These are phyloP conservation scores for Eurois occulta DNA, from an alignment of 2,888 invertebrate species.

Conservation along the genomic window DNA sequence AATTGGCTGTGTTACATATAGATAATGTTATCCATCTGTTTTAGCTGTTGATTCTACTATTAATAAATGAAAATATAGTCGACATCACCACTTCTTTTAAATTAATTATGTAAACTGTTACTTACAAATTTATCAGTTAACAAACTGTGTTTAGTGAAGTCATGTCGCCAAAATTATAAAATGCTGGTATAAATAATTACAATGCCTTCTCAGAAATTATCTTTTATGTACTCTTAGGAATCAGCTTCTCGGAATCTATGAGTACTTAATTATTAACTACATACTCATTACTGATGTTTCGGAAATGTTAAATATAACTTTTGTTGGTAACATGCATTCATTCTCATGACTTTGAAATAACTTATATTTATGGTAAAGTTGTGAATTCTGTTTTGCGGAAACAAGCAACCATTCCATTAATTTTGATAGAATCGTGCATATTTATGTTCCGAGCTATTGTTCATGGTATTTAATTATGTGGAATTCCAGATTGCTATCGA, in stretches of 20 bases:
- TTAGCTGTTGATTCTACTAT: no score
- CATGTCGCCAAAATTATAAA: not conserved
- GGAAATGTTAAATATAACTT: not conserved
- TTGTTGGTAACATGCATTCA: no score
- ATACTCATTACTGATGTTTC: not conserved
- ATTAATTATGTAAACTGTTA: not conserved
- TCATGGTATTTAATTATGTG: not conserved
- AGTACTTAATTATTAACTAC: not conserved
- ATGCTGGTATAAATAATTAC: not conserved
- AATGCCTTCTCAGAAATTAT: constrained; percentile 18
- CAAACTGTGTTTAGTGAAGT: not conserved
- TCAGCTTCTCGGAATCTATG: not conserved
- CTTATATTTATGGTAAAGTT: not conserved
- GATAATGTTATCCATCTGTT: no score
- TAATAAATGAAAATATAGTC: no score
- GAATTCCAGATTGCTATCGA: not conserved
- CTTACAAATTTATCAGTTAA: not conserved
- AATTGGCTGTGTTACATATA: no score
- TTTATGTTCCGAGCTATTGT: not conserved
- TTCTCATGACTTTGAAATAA: not conserved
- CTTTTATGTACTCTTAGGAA: not conserved
- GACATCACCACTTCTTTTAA: not conserved
- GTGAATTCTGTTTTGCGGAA: not conserved
- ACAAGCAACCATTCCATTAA: not conserved
- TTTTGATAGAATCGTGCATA: not conserved